phyloP scores from a whole-genome alignment of 1,140 invertebrate genomes.

The Leptinotarsa texana region DNA sequence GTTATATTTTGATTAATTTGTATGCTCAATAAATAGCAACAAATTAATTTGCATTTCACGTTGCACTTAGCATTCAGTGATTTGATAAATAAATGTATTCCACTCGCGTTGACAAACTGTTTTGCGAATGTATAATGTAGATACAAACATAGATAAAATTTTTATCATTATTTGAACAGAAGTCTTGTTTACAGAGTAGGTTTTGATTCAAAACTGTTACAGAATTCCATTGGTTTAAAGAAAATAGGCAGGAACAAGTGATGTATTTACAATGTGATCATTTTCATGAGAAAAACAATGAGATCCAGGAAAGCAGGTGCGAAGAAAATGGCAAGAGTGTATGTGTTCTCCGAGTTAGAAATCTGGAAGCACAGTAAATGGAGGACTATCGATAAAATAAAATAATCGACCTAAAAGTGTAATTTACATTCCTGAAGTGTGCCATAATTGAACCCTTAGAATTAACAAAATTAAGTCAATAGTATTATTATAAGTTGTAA shows the following conservation, averaged over 20 bases:
- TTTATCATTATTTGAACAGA: neutral
- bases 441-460: constrained; percentile 28
- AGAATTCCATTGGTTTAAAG: constrained; percentile 4
- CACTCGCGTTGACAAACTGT: neutral
- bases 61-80: constrained; percentile 26
- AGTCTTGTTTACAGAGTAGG: no score
- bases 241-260: constrained; percentile 33
- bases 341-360: constrained; percentile 42
- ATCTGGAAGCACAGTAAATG: constrained; percentile 54
- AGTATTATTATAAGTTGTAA: constrained; percentile 26
- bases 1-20: constrained; percentile 35
- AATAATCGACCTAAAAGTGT: constrained; percentile 15
- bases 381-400: constrained; percentile 47
- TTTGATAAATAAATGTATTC: constrained; percentile 17
- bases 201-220: neutral
- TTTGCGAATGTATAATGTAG: constrained; percentile 5
- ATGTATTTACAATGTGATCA: constrained; percentile 48
- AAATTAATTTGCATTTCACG: constrained; percentile 35
- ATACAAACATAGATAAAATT: constrained; percentile 25
- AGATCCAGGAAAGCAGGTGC: constrained; percentile 18
- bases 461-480: constrained; percentile 33
- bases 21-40: constrained; percentile 22
- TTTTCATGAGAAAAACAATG: constrained; percentile 35
- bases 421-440: constrained; percentile 30
- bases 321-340: constrained; percentile 41